These are phyloP conservation scores for Pharmacophagus antenor DNA, from an alignment of 2,888 invertebrate species.

Conservation along the genomic window DNA sequence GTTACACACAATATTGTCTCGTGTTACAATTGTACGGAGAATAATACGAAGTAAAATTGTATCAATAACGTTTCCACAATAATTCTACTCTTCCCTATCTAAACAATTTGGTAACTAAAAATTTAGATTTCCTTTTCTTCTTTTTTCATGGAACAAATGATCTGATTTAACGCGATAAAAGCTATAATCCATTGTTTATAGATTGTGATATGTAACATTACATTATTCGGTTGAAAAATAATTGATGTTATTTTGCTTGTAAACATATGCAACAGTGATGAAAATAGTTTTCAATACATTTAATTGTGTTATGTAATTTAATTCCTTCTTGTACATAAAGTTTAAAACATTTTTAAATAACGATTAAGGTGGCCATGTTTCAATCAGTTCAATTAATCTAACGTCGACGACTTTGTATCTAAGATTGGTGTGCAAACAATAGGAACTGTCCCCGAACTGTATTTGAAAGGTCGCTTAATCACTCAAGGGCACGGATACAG, in stretches of 20 bases:
- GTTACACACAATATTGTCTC: constrained; percentile 72
- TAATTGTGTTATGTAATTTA: background rate
- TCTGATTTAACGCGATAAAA: constrained; percentile 4
- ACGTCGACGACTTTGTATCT: constrained; percentile 43
- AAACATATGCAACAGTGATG: no score
- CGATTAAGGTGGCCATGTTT: constrained; percentile 22
- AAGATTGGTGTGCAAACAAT: constrained; percentile 61
- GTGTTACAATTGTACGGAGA: constrained; percentile 64
- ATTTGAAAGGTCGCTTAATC: constrained; percentile 74
- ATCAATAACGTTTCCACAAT: constrained; percentile 29
- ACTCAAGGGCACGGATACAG: constrained; percentile 73
- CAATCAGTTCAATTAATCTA: constrained; percentile 47
- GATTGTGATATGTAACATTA: constrained; percentile 6
- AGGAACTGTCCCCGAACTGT: constrained; percentile 65
- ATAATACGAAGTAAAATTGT: constrained; percentile 50
- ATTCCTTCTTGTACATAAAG: background rate
- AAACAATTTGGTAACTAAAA: constrained; percentile 15
- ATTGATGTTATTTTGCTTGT: constrained; percentile 1
- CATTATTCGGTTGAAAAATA: background rate
- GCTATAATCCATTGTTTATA: constrained; percentile 7
- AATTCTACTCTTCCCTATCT: constrained; percentile 14
- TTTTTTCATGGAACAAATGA: constrained; percentile 2
- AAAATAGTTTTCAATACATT: background rate
- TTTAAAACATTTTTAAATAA: background rate
- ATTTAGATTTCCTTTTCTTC: constrained; percentile 8